Conservation (phyloP, 2,113 vertebrate genomes). For the Centropristis striata region DNA sequence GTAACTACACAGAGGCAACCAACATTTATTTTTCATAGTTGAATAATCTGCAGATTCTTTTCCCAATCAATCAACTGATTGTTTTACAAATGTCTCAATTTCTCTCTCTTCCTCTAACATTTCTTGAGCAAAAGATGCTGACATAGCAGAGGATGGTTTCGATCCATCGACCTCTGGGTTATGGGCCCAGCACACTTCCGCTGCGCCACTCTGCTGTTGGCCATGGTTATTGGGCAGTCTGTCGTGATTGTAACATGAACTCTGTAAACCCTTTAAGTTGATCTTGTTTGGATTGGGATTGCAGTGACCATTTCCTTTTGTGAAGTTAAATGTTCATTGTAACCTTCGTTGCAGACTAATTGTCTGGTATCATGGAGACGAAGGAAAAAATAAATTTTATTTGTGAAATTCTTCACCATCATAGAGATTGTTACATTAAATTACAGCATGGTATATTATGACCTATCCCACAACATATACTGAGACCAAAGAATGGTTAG, state of each 20-base stretch:
- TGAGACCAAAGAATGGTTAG: background rate
- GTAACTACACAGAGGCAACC: conserved; percentile 42
- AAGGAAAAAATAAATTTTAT: no score
- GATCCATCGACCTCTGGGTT: conserved; percentile 90
- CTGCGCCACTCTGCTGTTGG: conserved; percentile 87
- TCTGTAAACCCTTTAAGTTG: background rate
- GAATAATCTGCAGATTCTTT: no score
- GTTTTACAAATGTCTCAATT: no score
- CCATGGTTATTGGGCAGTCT: no score
- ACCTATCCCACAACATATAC: background rate
- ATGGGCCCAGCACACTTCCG: conserved; percentile 90
- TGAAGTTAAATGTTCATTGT: background rate
- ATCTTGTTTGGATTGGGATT: background rate
- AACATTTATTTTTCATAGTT: no score
- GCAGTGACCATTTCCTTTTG: background rate
- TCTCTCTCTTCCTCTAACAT: no score
- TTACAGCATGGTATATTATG: background rate
- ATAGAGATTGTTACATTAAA: background rate
- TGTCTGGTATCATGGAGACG: no score
- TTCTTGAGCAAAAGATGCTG: no score
- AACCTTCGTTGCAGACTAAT: background rate
- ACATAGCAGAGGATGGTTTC: conserved; percentile 88
- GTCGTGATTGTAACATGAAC: background rate
- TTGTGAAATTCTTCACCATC: background rate
- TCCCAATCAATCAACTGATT: background rate